Evolutionary conservation across 2,113 vertebrate species (phyloP).

Genomic region (Mionectes macconnelli): DNA sequence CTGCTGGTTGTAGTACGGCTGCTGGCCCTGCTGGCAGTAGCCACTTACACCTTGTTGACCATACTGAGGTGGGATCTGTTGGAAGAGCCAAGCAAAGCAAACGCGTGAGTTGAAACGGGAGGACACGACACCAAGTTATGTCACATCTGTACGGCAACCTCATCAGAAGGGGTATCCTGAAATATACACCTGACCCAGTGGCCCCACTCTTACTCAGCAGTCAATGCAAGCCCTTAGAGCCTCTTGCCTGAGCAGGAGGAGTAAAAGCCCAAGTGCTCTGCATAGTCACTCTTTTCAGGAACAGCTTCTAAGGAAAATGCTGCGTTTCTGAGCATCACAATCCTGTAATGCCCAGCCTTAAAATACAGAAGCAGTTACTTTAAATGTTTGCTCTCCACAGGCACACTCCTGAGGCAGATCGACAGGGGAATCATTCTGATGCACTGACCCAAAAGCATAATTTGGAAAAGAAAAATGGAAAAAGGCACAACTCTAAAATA

Average conservation of each 20-base stretch:
- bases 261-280: not conserved
- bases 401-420: not conserved
- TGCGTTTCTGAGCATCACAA: not conserved
- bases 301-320: not conserved
- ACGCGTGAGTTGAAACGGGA: conserved; percentile 3
- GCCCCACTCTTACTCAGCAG: not conserved
- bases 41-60: conserved; percentile 87
- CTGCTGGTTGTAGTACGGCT: conserved; percentile 93
- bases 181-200: not conserved
- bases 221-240: not conserved
- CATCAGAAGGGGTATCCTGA: not conserved
- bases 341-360: not conserved
- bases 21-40: conserved; percentile 91
- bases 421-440: not conserved
- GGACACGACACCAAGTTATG: not conserved
- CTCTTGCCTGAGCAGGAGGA: not conserved
- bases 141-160: not conserved
- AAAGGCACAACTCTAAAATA: not conserved
- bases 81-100: conserved; percentile 68
- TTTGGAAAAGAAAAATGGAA: not conserved
- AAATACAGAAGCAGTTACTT: not conserved
- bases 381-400: not conserved
- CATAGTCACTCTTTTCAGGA: not conserved
- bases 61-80: conserved; percentile 92
- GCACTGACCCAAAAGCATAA: not conserved